These are phyloP conservation scores for Cisticola juncidis DNA, from an alignment of 2,113 vertebrate genomes.

Conservation along the genomic window DNA sequence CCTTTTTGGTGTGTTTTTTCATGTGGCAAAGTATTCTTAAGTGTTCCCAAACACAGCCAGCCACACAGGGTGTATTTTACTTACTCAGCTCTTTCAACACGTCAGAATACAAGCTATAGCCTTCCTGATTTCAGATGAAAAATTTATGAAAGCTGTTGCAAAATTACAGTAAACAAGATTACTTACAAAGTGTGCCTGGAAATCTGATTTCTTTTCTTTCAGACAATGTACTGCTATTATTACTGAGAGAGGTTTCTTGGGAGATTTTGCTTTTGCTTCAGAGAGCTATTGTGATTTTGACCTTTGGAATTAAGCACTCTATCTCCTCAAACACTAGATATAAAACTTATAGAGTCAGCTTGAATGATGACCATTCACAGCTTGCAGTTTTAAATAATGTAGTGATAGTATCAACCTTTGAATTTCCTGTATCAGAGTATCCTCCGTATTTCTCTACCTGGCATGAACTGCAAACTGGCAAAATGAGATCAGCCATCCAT, in stretches of 20 bases:
- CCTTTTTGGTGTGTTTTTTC: not conserved
- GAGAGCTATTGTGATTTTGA: constrained; percentile 13
- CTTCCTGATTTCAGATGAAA: constrained; percentile 46
- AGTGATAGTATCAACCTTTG: constrained; percentile 15
- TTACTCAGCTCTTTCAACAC: constrained; percentile 33
- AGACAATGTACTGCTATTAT: not conserved
- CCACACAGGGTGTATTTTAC: not conserved
- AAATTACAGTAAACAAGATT: constrained; percentile 36
- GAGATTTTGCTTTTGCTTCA: not conserved
- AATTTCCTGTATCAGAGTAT: not conserved
- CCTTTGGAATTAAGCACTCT: not conserved
- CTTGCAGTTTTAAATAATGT: not conserved
- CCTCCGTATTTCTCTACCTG: not conserved
- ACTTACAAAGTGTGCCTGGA: constrained; percentile 44
- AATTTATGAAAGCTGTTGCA: constrained; percentile 54
- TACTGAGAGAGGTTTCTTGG: not conserved
- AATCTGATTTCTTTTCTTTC: constrained; percentile 19
- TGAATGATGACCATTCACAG: constrained; percentile 1
- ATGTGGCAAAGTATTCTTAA: not conserved
- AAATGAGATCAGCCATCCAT: constrained; percentile 29
- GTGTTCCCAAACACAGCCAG: not conserved
- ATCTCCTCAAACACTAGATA: not conserved
- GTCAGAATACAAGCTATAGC: constrained; percentile 14
- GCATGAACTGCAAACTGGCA: not conserved
- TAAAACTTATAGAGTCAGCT: not conserved